These are phyloP conservation scores for Trissolcus basalis DNA, from an alignment of 1,140 invertebrate genomes.

Conservation along the genomic window DNA sequence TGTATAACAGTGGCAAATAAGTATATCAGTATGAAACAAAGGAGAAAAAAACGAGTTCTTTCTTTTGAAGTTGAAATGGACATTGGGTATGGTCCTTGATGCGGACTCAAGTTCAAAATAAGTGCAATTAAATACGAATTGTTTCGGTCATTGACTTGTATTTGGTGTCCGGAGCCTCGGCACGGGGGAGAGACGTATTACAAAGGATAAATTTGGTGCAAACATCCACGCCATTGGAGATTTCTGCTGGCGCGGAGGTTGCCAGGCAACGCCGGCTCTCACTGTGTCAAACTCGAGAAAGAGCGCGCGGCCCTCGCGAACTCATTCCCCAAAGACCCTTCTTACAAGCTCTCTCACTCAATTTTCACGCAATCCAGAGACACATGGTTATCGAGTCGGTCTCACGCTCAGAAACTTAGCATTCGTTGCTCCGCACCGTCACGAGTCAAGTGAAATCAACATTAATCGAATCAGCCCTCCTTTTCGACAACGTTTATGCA, in stretches of 20 bases:
- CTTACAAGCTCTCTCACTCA: slow-evolving; percentile 55
- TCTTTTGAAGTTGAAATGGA: background rate
- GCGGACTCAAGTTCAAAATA: slow-evolving; percentile 11
- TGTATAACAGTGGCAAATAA: too few species aligned
- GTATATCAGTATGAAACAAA: background rate
- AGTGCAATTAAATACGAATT: slow-evolving; percentile 47
- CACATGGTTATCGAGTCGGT: slow-evolving; percentile 47
- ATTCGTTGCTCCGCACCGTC: slow-evolving; percentile 29
- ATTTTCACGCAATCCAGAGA: slow-evolving; percentile 56
- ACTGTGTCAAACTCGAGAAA: slow-evolving; percentile 74
- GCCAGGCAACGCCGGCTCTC: slow-evolving; percentile 71
- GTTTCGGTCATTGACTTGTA: slow-evolving; percentile 61
- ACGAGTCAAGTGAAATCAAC: slow-evolving; percentile 45
- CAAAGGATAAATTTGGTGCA: slow-evolving; percentile 69
- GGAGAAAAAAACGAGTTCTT: background rate
- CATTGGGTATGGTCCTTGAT: background rate
- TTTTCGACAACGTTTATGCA: slow-evolving; percentile 32
- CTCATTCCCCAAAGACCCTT: slow-evolving; percentile 42
- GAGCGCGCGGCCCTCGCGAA: slow-evolving; percentile 48
- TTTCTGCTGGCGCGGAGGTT: slow-evolving; percentile 68
- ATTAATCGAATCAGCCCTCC: slow-evolving; percentile 36
- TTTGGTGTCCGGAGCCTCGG: slow-evolving; percentile 17
- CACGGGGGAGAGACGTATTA: slow-evolving; percentile 28
- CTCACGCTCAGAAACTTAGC: slow-evolving; percentile 35
- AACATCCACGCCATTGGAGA: slow-evolving; percentile 70